These are phyloP conservation scores for Solenopsis invicta DNA, from an alignment of 1,140 invertebrate species.

Conservation along the genomic window DNA sequence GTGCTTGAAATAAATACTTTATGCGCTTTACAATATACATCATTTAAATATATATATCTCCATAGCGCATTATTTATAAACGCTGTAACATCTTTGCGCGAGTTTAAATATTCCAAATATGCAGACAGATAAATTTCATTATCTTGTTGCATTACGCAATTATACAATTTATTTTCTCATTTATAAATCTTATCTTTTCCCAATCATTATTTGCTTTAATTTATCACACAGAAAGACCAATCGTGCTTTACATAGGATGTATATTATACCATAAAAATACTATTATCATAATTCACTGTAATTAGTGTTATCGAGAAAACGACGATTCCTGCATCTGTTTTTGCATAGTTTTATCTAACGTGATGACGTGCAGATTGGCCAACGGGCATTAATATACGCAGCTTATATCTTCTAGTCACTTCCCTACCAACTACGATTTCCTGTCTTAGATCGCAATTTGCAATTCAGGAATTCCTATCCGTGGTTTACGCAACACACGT, in stretches of 20 bases:
- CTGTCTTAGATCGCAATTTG: slow-evolving; percentile 27
- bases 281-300: slow-evolving; percentile 29
- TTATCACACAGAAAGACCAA: neutral
- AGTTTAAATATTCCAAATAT: neutral
- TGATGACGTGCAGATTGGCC: slow-evolving; percentile 34
- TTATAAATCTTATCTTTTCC: neutral
- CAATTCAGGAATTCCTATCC: slow-evolving; percentile 39
- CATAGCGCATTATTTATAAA: neutral
- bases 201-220: slow-evolving; percentile 1
- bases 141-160: neutral
- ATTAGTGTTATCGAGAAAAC: slow-evolving; percentile 36
- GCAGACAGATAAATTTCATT: neutral
- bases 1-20: neutral
- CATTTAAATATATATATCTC: neutral
- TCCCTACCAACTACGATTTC: slow-evolving; percentile 30
- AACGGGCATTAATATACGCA: slow-evolving; percentile 10
- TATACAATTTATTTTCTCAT: neutral
- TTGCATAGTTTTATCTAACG: slow-evolving; percentile 55
- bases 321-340: slow-evolving; percentile 2
- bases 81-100: neutral
- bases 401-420: slow-evolving; percentile 24
- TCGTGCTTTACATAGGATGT: slow-evolving; percentile 1
- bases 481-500: neutral
- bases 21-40: neutral
- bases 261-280: slow-evolving; percentile 1